Evolutionary conservation across 2,797 vertebrate genomes (phyloP).

Genomic region (Catamblyrhynchus diadema): DNA sequence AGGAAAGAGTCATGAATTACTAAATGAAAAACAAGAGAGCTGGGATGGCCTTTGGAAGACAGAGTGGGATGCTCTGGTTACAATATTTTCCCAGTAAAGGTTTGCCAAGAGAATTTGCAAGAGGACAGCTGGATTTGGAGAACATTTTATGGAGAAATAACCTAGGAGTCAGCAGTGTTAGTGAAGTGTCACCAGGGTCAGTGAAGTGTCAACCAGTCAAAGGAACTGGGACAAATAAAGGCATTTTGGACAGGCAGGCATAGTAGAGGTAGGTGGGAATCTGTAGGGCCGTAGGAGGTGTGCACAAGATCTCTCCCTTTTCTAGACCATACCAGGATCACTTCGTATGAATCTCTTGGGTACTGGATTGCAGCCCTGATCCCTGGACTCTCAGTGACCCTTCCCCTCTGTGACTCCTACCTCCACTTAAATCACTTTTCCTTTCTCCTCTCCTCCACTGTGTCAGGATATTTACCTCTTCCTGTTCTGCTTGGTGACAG

Average conservation of each 20-base stretch:
- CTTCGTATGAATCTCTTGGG: not conserved
- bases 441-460: not conserved
- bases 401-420: not conserved
- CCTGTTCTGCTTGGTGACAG: not conserved
- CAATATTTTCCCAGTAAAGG: accelerated
- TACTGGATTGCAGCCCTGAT: not conserved
- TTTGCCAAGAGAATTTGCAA: not conserved
- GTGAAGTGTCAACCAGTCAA: not conserved
- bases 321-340: not conserved
- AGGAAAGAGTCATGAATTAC: not conserved
- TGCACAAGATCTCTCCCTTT: not conserved
- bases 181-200: too few relatives aligned
- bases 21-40: not conserved
- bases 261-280: not conserved
- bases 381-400: not conserved
- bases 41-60: not conserved
- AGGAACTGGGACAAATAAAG: not conserved
- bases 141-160: not conserved
- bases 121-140: not conserved
- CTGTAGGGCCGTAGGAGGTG: accelerated
- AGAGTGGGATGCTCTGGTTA: not conserved
- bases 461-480: not conserved
- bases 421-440: not conserved
- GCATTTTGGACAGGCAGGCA: not conserved
- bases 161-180: not conserved